These are phyloP conservation scores for Caenorhabditis becei DNA, from an alignment of 2,888 invertebrate genomes.

Conservation along the genomic window DNA sequence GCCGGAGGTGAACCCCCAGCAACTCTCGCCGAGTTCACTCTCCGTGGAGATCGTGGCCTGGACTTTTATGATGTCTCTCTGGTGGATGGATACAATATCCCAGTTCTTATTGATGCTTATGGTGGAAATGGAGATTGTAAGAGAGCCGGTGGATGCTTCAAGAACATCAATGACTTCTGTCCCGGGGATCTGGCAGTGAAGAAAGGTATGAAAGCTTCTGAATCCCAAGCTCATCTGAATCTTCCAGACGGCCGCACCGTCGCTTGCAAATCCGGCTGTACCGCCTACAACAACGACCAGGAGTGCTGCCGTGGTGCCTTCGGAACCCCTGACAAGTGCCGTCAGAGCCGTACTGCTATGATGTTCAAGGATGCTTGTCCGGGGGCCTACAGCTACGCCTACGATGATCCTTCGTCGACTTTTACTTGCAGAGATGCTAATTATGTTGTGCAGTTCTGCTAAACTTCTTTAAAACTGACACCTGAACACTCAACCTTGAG, in stretches of 20 bases:
- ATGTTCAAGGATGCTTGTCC: slow-evolving; percentile 84
- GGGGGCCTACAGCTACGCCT: slow-evolving; percentile 84
- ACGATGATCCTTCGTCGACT: slow-evolving; percentile 83
- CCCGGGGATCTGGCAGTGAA: slow-evolving; percentile 51
- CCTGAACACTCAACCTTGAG: too few relatives aligned
- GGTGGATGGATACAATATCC: slow-evolving; percentile 84
- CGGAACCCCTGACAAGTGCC: slow-evolving; percentile 83
- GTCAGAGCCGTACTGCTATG: slow-evolving; percentile 82
- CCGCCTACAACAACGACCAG: slow-evolving; percentile 83
- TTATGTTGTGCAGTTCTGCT: slow-evolving; percentile 50
- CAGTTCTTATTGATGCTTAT: slow-evolving; percentile 63
- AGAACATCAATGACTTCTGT: slow-evolving; percentile 52
- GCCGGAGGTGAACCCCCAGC: slow-evolving; percentile 83
- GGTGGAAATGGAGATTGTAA: slow-evolving; percentile 51
- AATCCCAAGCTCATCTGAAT: neutral
- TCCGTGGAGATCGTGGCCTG: slow-evolving; percentile 70
- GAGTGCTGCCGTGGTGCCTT: slow-evolving; percentile 84
- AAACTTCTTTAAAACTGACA: neutral
- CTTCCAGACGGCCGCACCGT: slow-evolving; percentile 74
- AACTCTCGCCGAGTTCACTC: slow-evolving; percentile 83
- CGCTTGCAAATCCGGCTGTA: slow-evolving; percentile 84
- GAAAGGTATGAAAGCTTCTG: neutral
- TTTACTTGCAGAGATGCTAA: slow-evolving; percentile 82
- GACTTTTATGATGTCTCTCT: slow-evolving; percentile 84
- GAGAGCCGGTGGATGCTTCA: slow-evolving; percentile 58